A percentile compares a stretch with the other conserved stretches of the same genome.
phyloP scores from a whole-genome alignment of 2,888 invertebrate species.

The Epinotia demarniana region DNA sequence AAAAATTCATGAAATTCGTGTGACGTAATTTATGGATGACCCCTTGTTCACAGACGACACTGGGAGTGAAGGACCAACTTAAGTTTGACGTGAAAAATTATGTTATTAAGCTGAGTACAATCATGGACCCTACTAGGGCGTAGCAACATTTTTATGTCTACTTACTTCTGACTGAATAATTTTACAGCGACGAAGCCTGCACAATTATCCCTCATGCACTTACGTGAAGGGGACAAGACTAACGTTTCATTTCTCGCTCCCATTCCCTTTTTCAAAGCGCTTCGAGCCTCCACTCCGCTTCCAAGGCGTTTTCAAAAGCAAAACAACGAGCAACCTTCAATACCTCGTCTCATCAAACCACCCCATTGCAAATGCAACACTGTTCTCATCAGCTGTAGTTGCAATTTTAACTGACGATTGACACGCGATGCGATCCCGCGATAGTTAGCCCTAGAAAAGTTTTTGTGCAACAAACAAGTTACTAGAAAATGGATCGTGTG shows the following conservation, averaged over 20 bases:
- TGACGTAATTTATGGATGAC: no score
- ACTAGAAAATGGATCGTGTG: conserved; percentile 48
- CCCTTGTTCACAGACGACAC: no score
- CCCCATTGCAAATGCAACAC: conserved; percentile 2
- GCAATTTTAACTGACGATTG: neutral
- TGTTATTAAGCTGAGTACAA: no score
- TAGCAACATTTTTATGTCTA: no score
- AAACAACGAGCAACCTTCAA: conserved; percentile 51
- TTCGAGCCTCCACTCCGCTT: conserved; percentile 58
- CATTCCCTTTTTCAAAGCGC: conserved; percentile 65
- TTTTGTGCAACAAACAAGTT: conserved; percentile 14
- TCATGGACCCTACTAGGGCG: no score
- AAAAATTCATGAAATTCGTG: no score
- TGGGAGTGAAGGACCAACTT: no score
- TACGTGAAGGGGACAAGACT: conserved; percentile 47
- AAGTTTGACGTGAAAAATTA: no score
- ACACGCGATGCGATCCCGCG: conserved; percentile 8
- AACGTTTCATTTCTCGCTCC: conserved; percentile 62
- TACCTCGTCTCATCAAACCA: conserved; percentile 35
- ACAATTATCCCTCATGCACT: conserved; percentile 45
- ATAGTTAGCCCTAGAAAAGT: conserved; percentile 2
- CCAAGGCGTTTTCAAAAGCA: conserved; percentile 68
- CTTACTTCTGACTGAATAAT: no score
- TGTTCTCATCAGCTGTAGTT: neutral
- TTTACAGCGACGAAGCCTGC: conserved; percentile 14